Conservation (phyloP, 2,113 vertebrate genomes). For the Polypterus senegalus region DNA sequence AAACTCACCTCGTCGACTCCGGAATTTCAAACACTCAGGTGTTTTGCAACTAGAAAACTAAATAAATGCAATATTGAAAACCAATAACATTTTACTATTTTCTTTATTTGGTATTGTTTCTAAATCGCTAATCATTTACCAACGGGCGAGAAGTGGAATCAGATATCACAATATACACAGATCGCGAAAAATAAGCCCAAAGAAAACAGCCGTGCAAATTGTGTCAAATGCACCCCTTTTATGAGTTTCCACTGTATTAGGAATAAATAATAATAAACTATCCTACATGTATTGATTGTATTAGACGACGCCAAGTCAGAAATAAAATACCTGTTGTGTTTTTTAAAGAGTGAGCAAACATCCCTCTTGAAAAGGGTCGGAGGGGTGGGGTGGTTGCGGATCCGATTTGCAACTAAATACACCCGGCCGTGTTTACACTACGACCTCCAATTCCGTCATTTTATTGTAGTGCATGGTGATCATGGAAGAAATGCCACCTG, state of each 20-base stretch:
- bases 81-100: too few species aligned
- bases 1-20: too few species aligned
- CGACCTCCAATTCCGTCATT: constrained; percentile 27
- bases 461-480: constrained; percentile 25
- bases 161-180: too few species aligned
- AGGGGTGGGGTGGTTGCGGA: constrained; percentile 23
- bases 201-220: too few species aligned
- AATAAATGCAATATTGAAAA: too few species aligned
- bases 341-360: constrained; percentile 5
- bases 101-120: too few species aligned
- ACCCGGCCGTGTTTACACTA: constrained; percentile 27
- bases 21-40: too few species aligned
- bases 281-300: neutral
- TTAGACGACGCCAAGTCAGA: constrained; percentile 1
- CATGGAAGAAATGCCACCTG: constrained; percentile 38
- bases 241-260: neutral
- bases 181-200: too few species aligned
- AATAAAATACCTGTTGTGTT: constrained; percentile 6
- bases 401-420: constrained; percentile 39
- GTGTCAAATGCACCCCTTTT: too few species aligned
- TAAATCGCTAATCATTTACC: too few species aligned
- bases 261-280: neutral
- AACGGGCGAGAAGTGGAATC: too few species aligned
- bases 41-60: too few species aligned
- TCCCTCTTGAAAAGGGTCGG: constrained; percentile 9